Base-by-base conservation (phyloP, 2,888 invertebrate genomes). In the Tetragnatha montana region DNA sequence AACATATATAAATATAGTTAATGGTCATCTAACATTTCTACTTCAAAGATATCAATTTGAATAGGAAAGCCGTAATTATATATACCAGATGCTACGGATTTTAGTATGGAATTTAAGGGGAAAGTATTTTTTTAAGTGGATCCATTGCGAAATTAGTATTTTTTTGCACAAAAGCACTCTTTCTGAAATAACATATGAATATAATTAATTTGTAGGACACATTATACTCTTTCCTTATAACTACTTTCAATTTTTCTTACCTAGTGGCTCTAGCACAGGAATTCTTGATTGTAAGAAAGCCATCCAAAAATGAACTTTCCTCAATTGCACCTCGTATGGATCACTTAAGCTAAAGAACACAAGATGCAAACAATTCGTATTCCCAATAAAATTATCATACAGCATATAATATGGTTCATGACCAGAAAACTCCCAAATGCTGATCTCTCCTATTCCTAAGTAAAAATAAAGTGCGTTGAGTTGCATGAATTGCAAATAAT, bases 401-500 rank as follows among this genome's bases (percentile, higher is more conserved):
- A 95, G 93, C 81, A 95, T 94, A 92, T 95, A 94, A 93, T 96
- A 96, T 71, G 95, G 95, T 93, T 96, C 96, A 92, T 96, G 96
- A 10, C 96, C 96, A 74, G 96, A 96, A 92, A 96, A 96, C 93
- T 96, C 96, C 96, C 96, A 96, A 51, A 95, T 94, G 92, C 95
- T 95, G 92, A 95, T 94, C 92, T 96, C 96, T 51, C 96, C 96
- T 21, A 95, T 94, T 91, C 94, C 95, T 92, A 94, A 4, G 35
- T 93, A 92, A 94, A 60, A 93, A 1, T 19, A 12, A 78, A 21
- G 22, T 21, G 12, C 17, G 0, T 1, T 22, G 3, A 60, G 60
- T 60, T 10, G 60, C 60, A 10, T 10, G 6, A 10, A 60, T 12
- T 8, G 10, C 4, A 2, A 35, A 10, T 17, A 60, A 17, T 60